phyloP scores from a whole-genome alignment of 1,140 invertebrate genomes.

The Physella acuta region DNA sequence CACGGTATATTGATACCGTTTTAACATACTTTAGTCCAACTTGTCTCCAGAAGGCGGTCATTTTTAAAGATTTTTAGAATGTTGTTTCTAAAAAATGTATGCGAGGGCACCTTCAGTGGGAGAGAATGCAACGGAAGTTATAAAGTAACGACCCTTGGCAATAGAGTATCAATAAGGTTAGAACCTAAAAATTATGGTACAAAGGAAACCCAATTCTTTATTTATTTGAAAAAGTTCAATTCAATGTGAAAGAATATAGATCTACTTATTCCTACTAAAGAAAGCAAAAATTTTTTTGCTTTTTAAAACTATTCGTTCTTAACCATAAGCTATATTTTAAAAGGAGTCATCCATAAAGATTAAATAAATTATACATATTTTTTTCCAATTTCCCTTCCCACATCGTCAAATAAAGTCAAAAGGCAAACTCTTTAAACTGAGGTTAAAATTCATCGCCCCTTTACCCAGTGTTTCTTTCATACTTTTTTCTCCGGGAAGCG shows the following conservation, averaged over 20 bases:
- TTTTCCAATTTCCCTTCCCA: neutral
- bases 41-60: conserved; percentile 21
- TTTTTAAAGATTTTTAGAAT: neutral
- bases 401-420: neutral
- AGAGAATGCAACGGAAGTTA: neutral
- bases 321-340: neutral
- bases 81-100: too few relatives aligned
- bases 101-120: conserved; percentile 9
- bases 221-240: neutral
- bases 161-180: too few relatives aligned
- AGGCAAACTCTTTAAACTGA: neutral
- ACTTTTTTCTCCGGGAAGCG: too few relatives aligned
- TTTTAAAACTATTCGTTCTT: too few relatives aligned
- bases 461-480: too few relatives aligned
- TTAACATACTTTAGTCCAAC: conserved; percentile 11
- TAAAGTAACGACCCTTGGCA: neutral
- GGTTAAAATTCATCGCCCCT: too few relatives aligned
- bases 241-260: neutral
- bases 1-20: neutral
- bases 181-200: too few relatives aligned
- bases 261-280: neutral
- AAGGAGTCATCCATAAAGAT: neutral
- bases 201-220: too few relatives aligned
- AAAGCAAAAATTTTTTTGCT: neutral
- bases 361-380: neutral